phyloP scores from a whole-genome alignment of 2,888 invertebrate genomes.

The Phyto melanocephala region DNA sequence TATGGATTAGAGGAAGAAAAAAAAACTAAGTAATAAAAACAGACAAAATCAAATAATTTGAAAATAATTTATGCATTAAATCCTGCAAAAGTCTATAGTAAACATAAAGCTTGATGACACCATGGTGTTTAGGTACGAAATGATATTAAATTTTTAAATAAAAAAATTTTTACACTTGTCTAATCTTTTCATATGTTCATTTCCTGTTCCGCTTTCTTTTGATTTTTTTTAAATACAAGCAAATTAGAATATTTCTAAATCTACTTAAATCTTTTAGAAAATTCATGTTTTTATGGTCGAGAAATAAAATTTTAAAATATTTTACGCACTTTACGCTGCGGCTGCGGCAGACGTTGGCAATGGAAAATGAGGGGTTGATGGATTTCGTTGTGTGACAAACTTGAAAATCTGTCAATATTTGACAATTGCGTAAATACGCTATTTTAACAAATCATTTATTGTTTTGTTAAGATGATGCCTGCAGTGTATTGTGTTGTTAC shows the following conservation, averaged over 20 bases:
- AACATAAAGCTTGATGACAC: slow-evolving; percentile 8
- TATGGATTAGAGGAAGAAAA: slow-evolving; percentile 44
- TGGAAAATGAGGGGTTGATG: slow-evolving; percentile 28
- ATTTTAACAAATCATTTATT: slow-evolving; percentile 56
- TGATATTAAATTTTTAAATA: slow-evolving; percentile 47
- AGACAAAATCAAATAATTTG: slow-evolving; percentile 38
- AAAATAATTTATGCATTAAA: slow-evolving; percentile 58
- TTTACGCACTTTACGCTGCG: slow-evolving; percentile 50
- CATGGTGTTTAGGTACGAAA: not conserved
- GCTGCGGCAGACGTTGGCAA: not conserved
- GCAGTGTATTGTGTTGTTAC: slow-evolving; percentile 59
- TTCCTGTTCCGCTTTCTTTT: slow-evolving; percentile 33
- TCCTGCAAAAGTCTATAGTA: slow-evolving; percentile 1
- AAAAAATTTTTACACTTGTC: slow-evolving; percentile 43
- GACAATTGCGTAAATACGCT: slow-evolving; percentile 42
- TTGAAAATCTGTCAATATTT: slow-evolving; percentile 63
- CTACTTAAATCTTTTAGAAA: slow-evolving; percentile 32
- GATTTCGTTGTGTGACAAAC: slow-evolving; percentile 15
- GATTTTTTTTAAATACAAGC: not conserved
- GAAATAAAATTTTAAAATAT: slow-evolving; percentile 35
- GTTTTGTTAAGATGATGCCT: slow-evolving; percentile 55
- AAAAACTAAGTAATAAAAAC: not conserved
- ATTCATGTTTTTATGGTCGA: not conserved
- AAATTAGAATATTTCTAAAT: slow-evolving; percentile 23
- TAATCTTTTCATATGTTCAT: slow-evolving; percentile 47